Evolutionary conservation across 2,888 invertebrate genomes (phyloP), one percentile per base, ranked within the genome.

Genomic region (Idaea straminata): DNA sequence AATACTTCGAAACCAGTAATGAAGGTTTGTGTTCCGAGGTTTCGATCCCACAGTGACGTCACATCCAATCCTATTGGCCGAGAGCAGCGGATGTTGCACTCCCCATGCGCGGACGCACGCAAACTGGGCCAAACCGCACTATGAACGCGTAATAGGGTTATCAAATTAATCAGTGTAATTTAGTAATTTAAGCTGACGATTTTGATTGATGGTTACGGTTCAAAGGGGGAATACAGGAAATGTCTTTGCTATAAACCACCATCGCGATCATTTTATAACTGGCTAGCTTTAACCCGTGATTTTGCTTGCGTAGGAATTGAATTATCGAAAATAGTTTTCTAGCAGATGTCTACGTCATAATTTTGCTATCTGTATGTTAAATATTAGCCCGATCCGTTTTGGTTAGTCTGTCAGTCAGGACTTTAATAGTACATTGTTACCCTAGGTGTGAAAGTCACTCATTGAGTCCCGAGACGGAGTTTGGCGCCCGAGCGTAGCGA

Each of bases 121-220:
- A 72, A 88, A 84, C 82, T 88, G 74, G 89, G 87, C 69, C 89
- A 86, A 81, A 82, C 81, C 82, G 74, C 79, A 81, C 75, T 72
- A 74, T 68, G 71, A 64, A 62, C 61, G 62, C 61, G 59, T 69
- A 63, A 73, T 74, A 74, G 57, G 47, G 62, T 62, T 62, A 62
- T 57, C 57, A 59, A 10, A 47, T 10, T 47, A 47, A 47, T 47
- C 47, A 47, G 47, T 47, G 47, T 47, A 47, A 47, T 47, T 59
- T 16, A 25, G 59, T 25, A 16, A 16, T 25, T 34, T 7, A 59
- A 15, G 34, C 15, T 59, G 34, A 59, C 25, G 59, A 34, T 34
- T 25, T 59, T 59, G 59, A 25, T 25, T 59, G 16, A 59, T 16
- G 58, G 58, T 47, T 47, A 13, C 47, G 47, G 47, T 47, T 47